Conservation (phyloP, 2,797 vertebrate species). For the Micropoecilia bifurca region DNA sequence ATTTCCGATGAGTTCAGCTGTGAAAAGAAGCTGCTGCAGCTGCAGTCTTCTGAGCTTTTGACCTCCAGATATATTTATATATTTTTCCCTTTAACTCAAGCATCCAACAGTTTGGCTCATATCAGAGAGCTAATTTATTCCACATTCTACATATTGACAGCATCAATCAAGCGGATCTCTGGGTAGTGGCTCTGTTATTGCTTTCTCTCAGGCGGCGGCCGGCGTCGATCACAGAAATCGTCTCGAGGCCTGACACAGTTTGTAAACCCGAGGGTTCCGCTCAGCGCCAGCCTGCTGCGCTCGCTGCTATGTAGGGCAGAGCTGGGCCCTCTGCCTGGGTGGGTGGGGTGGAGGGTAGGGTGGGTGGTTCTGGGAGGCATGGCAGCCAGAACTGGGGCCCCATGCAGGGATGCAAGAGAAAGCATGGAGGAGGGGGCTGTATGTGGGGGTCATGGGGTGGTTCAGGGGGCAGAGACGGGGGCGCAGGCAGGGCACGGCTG, state of each 20-base stretch:
- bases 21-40: constrained; percentile 3
- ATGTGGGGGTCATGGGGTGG: constrained; percentile 52
- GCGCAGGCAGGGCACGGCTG: constrained; percentile 60
- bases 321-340: constrained; percentile 66
- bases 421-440: constrained; percentile 38
- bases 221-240: constrained; percentile 72
- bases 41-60: constrained; percentile 21
- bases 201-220: constrained; percentile 56
- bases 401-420: constrained; percentile 65
- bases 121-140: constrained; percentile 64
- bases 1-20: not conserved
- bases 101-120: constrained; percentile 49
- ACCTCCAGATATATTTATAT: constrained; percentile 32
- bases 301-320: constrained; percentile 82
- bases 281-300: constrained; percentile 74
- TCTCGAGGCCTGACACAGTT: constrained; percentile 85
- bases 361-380: constrained; percentile 35
- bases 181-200: constrained; percentile 47
- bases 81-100: constrained; percentile 33
- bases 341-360: constrained; percentile 22
- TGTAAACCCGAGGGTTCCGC: constrained; percentile 76
- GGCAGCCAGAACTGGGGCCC: constrained; percentile 71
- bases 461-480: constrained; percentile 54
- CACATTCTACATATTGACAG: constrained; percentile 67
- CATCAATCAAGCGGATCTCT: constrained; percentile 70